Percentiles rank a stretch among this genome's conserved stretches.
These are phyloP conservation scores for Smutsia temminckii DNA, from an alignment of 2,797 vertebrate species.

Conservation along the genomic window DNA sequence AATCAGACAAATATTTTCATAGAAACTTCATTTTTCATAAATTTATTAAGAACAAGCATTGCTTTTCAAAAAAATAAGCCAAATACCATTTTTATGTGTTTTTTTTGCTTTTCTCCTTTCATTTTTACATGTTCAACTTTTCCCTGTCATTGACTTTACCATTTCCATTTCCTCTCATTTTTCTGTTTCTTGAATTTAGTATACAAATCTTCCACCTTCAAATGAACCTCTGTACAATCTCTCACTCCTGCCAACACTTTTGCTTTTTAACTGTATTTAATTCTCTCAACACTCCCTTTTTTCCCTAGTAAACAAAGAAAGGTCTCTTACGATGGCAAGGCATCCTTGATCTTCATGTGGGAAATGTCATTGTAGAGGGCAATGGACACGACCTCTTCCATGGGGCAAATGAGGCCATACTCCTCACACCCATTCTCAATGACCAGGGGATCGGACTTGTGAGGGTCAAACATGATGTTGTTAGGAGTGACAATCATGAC, in stretches of 20 bases:
- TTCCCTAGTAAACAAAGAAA: slow-evolving; percentile 63
- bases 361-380: slow-evolving; percentile 98
- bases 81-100: not conserved
- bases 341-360: slow-evolving; percentile 98
- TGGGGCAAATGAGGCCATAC: slow-evolving; percentile 98
- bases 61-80: slow-evolving; percentile 17
- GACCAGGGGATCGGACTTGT: slow-evolving; percentile 98
- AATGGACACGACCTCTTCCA: slow-evolving; percentile 98
- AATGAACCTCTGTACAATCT: not conserved
- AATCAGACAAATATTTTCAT: not conserved
- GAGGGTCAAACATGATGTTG: slow-evolving; percentile 99
- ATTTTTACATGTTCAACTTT: not conserved
- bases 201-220: not conserved
- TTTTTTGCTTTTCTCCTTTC: not conserved
- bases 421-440: slow-evolving; percentile 99
- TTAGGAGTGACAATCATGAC: slow-evolving; percentile 99
- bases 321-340: slow-evolving; percentile 95
- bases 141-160: not conserved
- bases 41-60: not conserved
- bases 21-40: not conserved
- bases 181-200: not conserved
- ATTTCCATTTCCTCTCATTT: slow-evolving; percentile 26
- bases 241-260: not conserved
- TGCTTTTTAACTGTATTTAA: not conserved
- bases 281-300: not conserved